Evolutionary conservation across 2,113 vertebrate genomes (phyloP).

Genomic region (Chaetorhynchus papuensis): DNA sequence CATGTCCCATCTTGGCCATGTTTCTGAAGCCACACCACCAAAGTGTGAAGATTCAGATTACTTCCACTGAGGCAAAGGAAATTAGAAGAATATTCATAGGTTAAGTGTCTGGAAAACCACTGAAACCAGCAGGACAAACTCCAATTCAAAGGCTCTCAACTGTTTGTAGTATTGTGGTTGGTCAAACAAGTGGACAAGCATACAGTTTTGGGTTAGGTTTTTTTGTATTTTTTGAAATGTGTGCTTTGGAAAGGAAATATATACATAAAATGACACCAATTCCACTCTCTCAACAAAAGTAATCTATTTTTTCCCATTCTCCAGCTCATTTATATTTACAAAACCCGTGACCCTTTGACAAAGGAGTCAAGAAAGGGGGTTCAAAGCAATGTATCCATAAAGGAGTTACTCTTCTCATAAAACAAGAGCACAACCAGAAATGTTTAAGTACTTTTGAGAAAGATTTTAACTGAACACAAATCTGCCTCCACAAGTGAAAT

Average conservation of each 20-base stretch:
- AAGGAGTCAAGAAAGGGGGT: neutral
- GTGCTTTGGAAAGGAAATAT: neutral
- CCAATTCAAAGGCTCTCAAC: neutral
- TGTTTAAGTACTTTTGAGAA: neutral
- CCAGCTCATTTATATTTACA: neutral
- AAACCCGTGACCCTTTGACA: neutral
- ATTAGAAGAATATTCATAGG: neutral
- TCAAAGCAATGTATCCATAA: neutral
- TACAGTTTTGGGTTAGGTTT: neutral
- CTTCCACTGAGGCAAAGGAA: neutral
- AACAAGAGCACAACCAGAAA: neutral
- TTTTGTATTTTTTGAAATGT: neutral
- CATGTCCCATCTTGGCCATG: neutral
- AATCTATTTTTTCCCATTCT: neutral
- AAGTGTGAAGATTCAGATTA: neutral
- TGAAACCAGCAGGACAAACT: neutral
- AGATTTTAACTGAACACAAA: neutral
- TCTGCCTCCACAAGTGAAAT: neutral
- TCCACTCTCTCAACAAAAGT: neutral
- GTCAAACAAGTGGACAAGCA: neutral
- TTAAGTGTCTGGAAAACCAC: constrained; percentile 1
- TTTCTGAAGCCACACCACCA: constrained; percentile 48
- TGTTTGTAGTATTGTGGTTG: neutral
- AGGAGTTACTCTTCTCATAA: neutral
- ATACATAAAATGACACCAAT: neutral